Conservation (phyloP, 2,888 invertebrate genomes). For the Pardosa pseudoannulata region DNA sequence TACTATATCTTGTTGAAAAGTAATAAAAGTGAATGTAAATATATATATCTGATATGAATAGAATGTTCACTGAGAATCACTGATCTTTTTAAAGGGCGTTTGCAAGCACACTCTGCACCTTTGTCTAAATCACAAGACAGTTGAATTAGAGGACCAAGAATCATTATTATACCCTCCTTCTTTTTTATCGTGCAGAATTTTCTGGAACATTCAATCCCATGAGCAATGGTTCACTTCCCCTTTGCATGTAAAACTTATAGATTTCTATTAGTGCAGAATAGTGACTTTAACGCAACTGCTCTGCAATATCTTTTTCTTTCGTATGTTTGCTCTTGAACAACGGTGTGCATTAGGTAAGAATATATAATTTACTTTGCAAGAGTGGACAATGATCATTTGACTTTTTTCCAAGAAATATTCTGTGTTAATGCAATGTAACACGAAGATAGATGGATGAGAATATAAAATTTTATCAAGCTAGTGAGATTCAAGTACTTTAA, state of each 20-base stretch:
- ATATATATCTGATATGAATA: neutral
- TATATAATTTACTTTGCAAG: too few species aligned
- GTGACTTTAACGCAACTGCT: conserved; percentile 30
- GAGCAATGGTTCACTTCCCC: neutral
- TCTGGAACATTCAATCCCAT: neutral
- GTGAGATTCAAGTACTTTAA: too few species aligned
- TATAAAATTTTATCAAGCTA: too few species aligned
- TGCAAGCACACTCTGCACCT: neutral
- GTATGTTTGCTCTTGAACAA: neutral
- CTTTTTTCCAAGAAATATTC: too few species aligned
- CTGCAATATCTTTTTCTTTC: conserved; percentile 32
- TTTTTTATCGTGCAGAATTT: conserved; percentile 7
- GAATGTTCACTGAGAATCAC: conserved; percentile 26
- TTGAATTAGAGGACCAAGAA: conserved; percentile 48
- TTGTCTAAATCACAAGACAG: neutral
- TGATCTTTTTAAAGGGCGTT: conserved; percentile 22
- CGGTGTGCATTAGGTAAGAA: too few species aligned
- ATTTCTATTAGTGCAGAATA: conserved; percentile 1
- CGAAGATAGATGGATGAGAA: too few species aligned
- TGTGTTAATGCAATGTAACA: too few species aligned
- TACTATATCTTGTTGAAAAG: too few species aligned
- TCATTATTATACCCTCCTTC: neutral
- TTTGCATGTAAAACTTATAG: neutral
- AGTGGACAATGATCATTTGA: too few species aligned
- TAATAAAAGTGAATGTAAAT: too few species aligned